Base-by-base conservation (phyloP, 35 echinoderm and acorn worm genomes). In the Strongylocentrotus purpuratus region DNA sequence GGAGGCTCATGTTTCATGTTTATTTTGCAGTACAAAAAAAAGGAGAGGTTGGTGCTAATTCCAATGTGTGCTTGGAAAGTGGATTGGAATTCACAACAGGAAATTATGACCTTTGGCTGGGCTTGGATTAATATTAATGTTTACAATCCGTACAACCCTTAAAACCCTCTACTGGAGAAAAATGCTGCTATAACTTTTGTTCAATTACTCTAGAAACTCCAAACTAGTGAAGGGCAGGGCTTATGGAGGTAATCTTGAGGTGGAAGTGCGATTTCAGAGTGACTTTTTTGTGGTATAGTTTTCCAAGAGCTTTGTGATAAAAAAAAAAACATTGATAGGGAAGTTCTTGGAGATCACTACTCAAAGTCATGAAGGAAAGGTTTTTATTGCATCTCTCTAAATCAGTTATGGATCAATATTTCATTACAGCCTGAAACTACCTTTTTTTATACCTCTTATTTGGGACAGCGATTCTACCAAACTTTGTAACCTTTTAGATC, bases 21-120 rank as follows among this genome's bases (percentile, higher is more conserved):
- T 89, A 89, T 89, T 89, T 89, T 89, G 31, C 65, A 78, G 20
- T 78, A 28, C 65, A 7, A 78, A n/a, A 28, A 28, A 78, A 45
- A 18, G 87, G 87, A 89, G 87, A 89, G 45, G 33, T 89, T 45
- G 87, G 87, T 41, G 20, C 65, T 7, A 7, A 78, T 78, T 78
- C 61, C 25, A 7, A 28, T 70, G 28, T 70, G 25, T 78, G 65
- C 65, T 78, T 78, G 11, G 65, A 78, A 70, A 78, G 65, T n/a
- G 65, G 65, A n/a, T 33, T 89, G 87, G 45, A 89, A 89, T 89
- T 89, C 33, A 33, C 87, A 10, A 89, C 32, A 33, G 87, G 87
- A 89, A 45, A 89, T 89, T 89, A 46, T 89, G 87, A 46, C 45
- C 87, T 89, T 33, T 89, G 87, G 87, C 87, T 89, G 31, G 87